Base-by-base conservation (phyloP, 1,140 invertebrate genomes). In the Nomia melanderi region DNA sequence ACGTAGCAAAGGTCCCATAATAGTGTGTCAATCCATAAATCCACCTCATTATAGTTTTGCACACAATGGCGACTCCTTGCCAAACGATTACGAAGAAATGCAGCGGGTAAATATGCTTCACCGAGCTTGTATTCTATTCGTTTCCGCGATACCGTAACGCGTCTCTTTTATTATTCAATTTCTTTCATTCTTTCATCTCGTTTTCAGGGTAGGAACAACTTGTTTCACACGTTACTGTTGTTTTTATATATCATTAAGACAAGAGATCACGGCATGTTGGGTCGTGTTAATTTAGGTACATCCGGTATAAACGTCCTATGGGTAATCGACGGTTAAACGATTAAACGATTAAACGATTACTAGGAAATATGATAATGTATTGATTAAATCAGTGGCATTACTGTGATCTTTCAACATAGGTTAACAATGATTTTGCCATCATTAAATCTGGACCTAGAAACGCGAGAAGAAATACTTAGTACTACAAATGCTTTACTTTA, bases 271-370 rank as follows among this genome's bases (percentile, higher is more conserved):
- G 96, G 96, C 41, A 96, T 96, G 93, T 90, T 97, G 29, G 96
- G 96, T 78, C 93, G 95, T 79, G 94, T 97, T 0, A 97, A 96
- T 90, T 90, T 97, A 44, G 96, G 96, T 71, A 93, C 94, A 86
- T 96, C 95, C 59, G 96, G 96, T 73, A 92, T 97, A 27, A 97
- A 97, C 88, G 94, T 97, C 78, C 89, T 97, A 63, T 96, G 96
- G 95, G 94, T 96, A 25, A 94, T 96, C 76, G 93, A 95, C 70
- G 86, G 89, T 73, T 93, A 86, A 92, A 6, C 47, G n/a, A n/a
- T 20, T 47, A 0, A 50, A 50, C 5, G 20, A 50, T n/a, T 7
- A 50, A 50, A 50, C 47, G 20, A n/a, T n/a, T 6, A 20, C 47
- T 50, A 50, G 20, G n/a, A 50, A 50, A n/a, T 17, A 3, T 50